Evolutionary conservation across 2,113 vertebrate genomes (phyloP), one percentile per base, ranked within the genome.

Genomic region (Pterophyllum scalare): DNA sequence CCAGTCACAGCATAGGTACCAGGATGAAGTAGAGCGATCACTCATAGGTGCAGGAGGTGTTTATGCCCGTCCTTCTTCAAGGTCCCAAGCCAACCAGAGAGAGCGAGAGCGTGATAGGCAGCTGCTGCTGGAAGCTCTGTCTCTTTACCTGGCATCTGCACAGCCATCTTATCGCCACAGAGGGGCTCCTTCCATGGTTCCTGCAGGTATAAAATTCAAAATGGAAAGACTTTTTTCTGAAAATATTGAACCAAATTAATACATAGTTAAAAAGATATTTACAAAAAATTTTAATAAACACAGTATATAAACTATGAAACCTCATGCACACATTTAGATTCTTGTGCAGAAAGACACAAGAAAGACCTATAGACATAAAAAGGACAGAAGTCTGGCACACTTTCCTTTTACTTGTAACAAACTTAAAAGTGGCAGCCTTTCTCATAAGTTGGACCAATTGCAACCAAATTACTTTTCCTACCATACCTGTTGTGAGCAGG

Each of bases 81-180:
- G 96, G 81, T 95, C 96, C 1, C 92, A 96, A 1, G 90, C 88
- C 65, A 93, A 89, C 83, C 95, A 93, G 79, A 92, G 95, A 74
- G 94, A 93, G 54, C 90, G 79, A 22, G 95, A 94, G 89, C 77
- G 95, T 10, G 96, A 97, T 1, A 95, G 96, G 78, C 97, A 97
- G 92, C 94, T 97, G 88, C 95, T 98, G 83, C 97, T 98, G 89
- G 96, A 98, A 81, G 93, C 96, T 24, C 87, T 97, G 59, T 95
- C 97, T 52, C 92, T 97, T 17, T 97, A 97, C 77, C 91, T 97
- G 87, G 91, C 97, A 2, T 96, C 96, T 59, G 95, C 95, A 19
- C 96, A 96, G 89, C 89, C 96, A 0, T 92, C 90, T 70, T 93
- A 91, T 90, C 82, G 89, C 43, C 88, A 35, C 90, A 87, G 90